Percentiles rank a stretch among this genome's conserved stretches.
Conservation (phyloP, 2,113 vertebrate genomes). For the Riparia riparia region DNA sequence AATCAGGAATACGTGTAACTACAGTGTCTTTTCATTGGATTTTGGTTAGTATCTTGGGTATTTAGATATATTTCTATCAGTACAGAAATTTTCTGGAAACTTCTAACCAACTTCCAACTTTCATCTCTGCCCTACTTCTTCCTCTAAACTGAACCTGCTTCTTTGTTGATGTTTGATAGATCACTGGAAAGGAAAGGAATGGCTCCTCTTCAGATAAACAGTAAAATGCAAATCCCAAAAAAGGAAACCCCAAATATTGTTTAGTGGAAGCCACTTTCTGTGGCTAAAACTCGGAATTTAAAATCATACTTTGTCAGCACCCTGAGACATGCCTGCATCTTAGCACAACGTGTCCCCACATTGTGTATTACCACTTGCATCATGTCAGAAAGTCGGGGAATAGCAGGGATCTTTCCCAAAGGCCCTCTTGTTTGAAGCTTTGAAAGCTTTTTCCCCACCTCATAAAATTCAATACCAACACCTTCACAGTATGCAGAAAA, state of each 20-base stretch:
- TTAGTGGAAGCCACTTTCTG: background rate
- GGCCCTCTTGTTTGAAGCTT: background rate
- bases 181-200: background rate
- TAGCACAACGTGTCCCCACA: rapidly evolving
- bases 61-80: background rate
- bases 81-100: background rate
- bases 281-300: background rate
- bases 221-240: background rate
- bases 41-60: background rate
- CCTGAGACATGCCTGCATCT: background rate
- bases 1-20: background rate
- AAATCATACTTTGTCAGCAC: background rate
- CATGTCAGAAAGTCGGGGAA: background rate
- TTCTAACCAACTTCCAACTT: background rate
- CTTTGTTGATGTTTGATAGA: background rate
- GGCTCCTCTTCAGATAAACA: background rate
- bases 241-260: background rate
- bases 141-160: background rate
- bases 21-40: background rate
- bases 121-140: background rate
- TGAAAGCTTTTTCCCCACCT: background rate
- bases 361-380: background rate
- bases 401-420: background rate
- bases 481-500: background rate
- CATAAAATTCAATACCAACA: background rate